These are phyloP conservation scores for Marisa cornuarietis DNA, from an alignment of 1,140 invertebrate genomes.

Conservation along the genomic window DNA sequence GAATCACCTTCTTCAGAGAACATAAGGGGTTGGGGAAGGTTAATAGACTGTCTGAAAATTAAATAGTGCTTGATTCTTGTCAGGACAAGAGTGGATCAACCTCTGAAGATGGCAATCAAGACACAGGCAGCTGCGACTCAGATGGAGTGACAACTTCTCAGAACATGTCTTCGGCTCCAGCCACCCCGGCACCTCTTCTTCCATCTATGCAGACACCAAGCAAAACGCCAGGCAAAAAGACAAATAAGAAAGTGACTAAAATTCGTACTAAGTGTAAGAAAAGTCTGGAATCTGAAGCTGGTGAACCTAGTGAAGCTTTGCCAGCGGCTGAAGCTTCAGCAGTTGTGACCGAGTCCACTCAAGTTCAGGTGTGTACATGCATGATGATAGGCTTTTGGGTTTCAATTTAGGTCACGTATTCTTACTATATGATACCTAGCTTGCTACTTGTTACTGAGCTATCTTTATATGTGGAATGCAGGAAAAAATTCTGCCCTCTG, in stretches of 20 bases:
- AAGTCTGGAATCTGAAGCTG: no score
- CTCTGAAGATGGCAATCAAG: conserved; percentile 45
- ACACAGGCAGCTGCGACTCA: conserved; percentile 47
- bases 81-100: conserved; percentile 37
- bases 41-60: no score
- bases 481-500: no score
- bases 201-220: background rate
- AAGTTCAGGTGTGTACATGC: background rate
- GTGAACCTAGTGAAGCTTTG: background rate
- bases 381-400: no score
- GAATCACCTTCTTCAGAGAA: no score
- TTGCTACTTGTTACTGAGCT: no score
- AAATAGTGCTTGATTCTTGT: background rate
- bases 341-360: background rate
- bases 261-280: background rate
- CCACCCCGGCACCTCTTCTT: background rate
- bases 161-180: background rate
- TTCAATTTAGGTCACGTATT: no score
- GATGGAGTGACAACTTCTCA: conserved; percentile 17
- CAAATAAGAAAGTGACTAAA: conserved; percentile 10
- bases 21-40: no score
- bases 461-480: no score
- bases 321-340: background rate
- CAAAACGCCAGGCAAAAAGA: conserved; percentile 13
- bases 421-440: no score